phyloP scores from a whole-genome alignment of 2,888 invertebrate species.

The Aphidius colemani region DNA sequence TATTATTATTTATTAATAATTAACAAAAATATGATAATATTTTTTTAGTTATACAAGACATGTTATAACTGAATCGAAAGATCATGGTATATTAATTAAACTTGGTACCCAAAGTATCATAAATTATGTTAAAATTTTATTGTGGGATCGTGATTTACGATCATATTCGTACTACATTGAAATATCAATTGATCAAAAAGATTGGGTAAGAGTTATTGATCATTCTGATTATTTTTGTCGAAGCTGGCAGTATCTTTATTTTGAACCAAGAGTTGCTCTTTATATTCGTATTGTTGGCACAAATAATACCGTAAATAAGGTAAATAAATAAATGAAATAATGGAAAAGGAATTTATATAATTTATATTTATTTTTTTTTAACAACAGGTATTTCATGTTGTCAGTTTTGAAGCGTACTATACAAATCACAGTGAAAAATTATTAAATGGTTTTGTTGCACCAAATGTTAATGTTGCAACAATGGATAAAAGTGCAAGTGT shows the following conservation, averaged over 20 bases:
- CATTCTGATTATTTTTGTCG: conserved; percentile 91
- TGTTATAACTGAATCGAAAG: conserved; percentile 77
- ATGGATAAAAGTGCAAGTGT: conserved; percentile 89
- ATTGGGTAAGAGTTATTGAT: conserved; percentile 94
- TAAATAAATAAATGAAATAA: conserved; percentile 43
- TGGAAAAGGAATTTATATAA: background rate
- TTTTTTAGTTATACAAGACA: conserved; percentile 76
- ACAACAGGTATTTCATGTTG: conserved; percentile 83
- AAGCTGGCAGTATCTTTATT: conserved; percentile 95
- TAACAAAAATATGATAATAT: conserved; percentile 4
- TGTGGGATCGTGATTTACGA: conserved; percentile 92
- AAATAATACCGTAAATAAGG: conserved; percentile 93
- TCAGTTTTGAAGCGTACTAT: conserved; percentile 89
- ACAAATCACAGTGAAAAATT: conserved; percentile 77
- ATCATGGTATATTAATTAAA: conserved; percentile 84
- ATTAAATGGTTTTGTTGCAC: conserved; percentile 77
- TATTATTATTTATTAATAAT: conserved; percentile 6
- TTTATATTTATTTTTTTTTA: conserved; percentile 11
- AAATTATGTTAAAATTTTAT: conserved; percentile 88
- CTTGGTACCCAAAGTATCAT: conserved; percentile 85
- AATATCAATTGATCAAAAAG: conserved; percentile 87
- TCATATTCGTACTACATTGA: conserved; percentile 91
- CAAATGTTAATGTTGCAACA: conserved; percentile 90
- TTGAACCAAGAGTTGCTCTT: conserved; percentile 85
- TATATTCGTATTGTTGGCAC: conserved; percentile 85